Evolutionary conservation across 1,140 invertebrate genomes (phyloP), one percentile per base, ranked within the genome.

Genomic region (Ceratosolen fusciceps): DNA sequence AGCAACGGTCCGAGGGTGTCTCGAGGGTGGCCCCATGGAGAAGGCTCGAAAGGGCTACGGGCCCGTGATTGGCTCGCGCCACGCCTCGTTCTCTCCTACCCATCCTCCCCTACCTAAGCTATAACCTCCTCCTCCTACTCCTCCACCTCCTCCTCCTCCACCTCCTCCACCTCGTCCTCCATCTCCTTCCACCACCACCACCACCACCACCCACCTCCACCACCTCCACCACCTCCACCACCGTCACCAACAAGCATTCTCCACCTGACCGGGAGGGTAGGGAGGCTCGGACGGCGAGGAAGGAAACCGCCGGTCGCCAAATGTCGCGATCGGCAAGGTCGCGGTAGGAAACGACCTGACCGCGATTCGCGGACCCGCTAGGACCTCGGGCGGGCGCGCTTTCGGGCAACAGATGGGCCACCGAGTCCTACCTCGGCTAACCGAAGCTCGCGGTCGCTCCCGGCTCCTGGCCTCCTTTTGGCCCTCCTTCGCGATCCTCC

Each of bases 81-180:
- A 16, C n/a, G 2, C 24, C 14, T n/a, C n/a, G n/a, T n/a, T n/a
- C n/a, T n/a, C n/a, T n/a, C n/a, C n/a, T n/a, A n/a, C n/a, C n/a
- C n/a, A n/a, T n/a, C n/a, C n/a, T n/a, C n/a, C n/a, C n/a, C n/a
- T n/a, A n/a, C n/a, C n/a, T n/a, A n/a, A n/a, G n/a, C n/a, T n/a
- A n/a, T n/a, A n/a, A n/a, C 12, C 12, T n/a, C 47, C 39, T 70
- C 43, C 12, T 34, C 49, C 43, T 49, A 31, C 43, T 34, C 71
- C 78, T 68, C 70, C 70, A 39, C 62, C 54, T 72, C 68, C 58
- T n/a, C n/a, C 74, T 65, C 21, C 76, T 74, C 43, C 60, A 24
- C 65, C 52, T 49, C 72, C 26, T 62, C 34, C 75, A 82, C 81
- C 82, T 79, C 52, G 60, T 58, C 70, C 80, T 16, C 43, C 7